A percentile compares a stretch with the other conserved stretches of the same genome.
Evolutionary conservation across 2,113 vertebrate species (phyloP).

Genomic region (Leucoraja erinaceus): DNA sequence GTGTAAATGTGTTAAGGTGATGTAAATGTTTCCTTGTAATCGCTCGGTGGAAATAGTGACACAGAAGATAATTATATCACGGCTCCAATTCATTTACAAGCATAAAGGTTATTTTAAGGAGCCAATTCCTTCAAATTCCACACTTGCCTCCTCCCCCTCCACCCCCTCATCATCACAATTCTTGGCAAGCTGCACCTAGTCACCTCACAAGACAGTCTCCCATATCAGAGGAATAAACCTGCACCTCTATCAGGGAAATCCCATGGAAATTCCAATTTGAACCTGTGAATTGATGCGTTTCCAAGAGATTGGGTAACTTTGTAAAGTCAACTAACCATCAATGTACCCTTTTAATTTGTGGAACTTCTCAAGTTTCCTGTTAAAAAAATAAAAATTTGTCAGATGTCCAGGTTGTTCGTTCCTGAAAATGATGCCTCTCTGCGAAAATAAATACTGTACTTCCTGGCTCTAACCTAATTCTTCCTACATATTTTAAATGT

Average conservation of each 20-base stretch:
- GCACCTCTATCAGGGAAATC: neutral
- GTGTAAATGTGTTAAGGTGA: too few relatives aligned
- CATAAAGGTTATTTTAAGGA: neutral
- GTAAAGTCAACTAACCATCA: neutral
- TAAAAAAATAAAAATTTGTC: neutral
- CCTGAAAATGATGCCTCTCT: neutral
- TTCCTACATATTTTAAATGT: neutral
- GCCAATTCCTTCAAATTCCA: neutral
- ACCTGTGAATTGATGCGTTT: neutral
- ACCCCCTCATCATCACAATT: neutral
- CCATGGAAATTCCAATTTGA: neutral
- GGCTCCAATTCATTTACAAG: neutral
- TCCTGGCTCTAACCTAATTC: neutral
- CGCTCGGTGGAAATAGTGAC: too few relatives aligned
- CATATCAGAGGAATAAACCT: neutral
- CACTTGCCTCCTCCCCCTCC: neutral
- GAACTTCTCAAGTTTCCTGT: neutral
- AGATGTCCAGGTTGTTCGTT: neutral
- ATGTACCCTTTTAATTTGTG: neutral
- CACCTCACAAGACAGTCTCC: neutral
- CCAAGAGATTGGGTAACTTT: neutral
- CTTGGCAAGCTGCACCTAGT: neutral
- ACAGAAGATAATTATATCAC: neutral
- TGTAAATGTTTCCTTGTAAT: neutral
- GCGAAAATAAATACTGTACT: neutral